These are phyloP conservation scores for Drosophila leonis DNA, from an alignment of 2,888 invertebrate species.

Conservation along the genomic window DNA sequence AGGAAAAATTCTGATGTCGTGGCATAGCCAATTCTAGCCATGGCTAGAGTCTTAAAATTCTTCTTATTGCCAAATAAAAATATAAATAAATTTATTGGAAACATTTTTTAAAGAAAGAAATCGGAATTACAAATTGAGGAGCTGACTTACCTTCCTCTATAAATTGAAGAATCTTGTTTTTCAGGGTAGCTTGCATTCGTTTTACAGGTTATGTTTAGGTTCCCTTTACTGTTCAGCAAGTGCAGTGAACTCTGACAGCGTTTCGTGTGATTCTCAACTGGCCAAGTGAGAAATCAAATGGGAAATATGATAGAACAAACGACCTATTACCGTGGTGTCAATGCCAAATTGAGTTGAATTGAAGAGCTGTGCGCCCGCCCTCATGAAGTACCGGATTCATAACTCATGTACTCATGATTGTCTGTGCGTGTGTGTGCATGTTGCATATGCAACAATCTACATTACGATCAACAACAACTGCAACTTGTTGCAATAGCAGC, in stretches of 20 bases:
- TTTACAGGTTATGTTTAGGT: neutral
- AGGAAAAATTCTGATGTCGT: neutral
- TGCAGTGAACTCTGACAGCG: constrained; percentile 65
- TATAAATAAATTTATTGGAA: too few relatives aligned
- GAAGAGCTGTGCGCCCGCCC: constrained; percentile 59
- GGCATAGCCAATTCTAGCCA: too few relatives aligned
- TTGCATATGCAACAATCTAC: constrained; percentile 41
- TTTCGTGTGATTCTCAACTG: constrained; percentile 12
- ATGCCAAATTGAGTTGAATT: constrained; percentile 69
- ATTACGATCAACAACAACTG: constrained; percentile 34
- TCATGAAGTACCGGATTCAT: constrained; percentile 56
- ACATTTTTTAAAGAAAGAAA: neutral
- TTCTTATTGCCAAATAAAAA: too few relatives aligned
- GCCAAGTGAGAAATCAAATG: constrained; percentile 66
- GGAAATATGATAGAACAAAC: constrained; percentile 15
- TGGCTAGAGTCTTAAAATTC: too few relatives aligned
- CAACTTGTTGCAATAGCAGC: constrained; percentile 59
- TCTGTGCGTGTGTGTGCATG: constrained; percentile 13
- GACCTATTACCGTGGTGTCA: constrained; percentile 59
- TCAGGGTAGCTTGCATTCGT: neutral
- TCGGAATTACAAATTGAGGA: too few relatives aligned
- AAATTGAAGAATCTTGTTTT: neutral
- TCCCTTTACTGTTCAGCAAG: constrained; percentile 33
- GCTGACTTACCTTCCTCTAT: neutral
- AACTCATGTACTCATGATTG: constrained; percentile 39